phyloP scores from a whole-genome alignment of 2,797 vertebrate species.

The Acanthis flammea region DNA sequence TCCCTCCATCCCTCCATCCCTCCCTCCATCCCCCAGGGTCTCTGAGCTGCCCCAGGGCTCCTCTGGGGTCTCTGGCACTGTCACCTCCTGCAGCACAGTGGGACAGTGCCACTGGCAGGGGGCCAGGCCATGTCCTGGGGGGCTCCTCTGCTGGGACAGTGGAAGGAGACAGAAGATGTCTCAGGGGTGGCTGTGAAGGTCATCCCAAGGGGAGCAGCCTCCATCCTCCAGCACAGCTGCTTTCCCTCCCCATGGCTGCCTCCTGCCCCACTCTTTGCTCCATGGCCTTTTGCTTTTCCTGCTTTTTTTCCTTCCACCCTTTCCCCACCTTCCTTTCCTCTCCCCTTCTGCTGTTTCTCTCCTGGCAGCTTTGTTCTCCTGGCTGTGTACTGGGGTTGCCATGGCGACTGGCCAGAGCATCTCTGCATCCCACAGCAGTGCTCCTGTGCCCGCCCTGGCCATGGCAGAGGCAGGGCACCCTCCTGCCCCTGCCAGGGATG shows the following conservation, averaged over 20 bases:
- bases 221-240: rapidly evolving
- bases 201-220: background rate
- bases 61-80: background rate
- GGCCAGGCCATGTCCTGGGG: rapidly evolving
- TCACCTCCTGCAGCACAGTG: rapidly evolving
- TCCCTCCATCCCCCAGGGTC: background rate
- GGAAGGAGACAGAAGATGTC: background rate
- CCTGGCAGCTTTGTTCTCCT: slow-evolving; percentile 51
- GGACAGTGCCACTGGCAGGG: background rate
- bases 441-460: background rate
- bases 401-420: slow-evolving; percentile 66
- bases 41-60: background rate
- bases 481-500: background rate
- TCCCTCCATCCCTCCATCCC: background rate
- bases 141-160: background rate
- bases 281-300: background rate
- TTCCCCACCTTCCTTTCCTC: background rate
- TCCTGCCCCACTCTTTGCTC: background rate
- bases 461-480: background rate
- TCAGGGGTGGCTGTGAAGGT: background rate
- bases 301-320: too few species aligned
- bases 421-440: background rate
- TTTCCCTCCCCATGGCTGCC: rapidly evolving
- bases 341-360: background rate
- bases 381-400: slow-evolving; percentile 66